Base-by-base conservation (phyloP, 2,113 vertebrate species). In the Corythornis cristatus region DNA sequence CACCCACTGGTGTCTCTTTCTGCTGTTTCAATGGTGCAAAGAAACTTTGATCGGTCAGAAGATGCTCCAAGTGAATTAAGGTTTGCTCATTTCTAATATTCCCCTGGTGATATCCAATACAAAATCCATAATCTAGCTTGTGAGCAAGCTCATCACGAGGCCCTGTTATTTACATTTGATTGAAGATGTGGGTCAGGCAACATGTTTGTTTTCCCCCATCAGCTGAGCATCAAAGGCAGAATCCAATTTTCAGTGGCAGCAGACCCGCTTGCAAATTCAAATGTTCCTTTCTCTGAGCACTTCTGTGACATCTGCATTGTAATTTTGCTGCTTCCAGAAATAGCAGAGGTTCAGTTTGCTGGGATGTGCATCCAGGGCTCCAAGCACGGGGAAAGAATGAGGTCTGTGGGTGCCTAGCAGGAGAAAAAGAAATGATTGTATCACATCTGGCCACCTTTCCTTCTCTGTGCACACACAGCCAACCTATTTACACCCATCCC, bases 81-180 rank as follows among this genome's bases (percentile, higher is more conserved):
- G 51, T 19, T 53, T 86, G 31, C 8, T 42, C 1, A 1, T 45
- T 88, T 0, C 0, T 33, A 60, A 25, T 91, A 64, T 53, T 93
- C 10, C 16, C 64, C 19, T 67, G 46, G 61, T 73, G 61, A 60
- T 3, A 8, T 61, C 83, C 3, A 0, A 8, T 82, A 40, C 45
- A 76, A 85, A 77, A 89, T 71, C 68, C 67, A 53, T 42, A 67
- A 60, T 60, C 75, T 77, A 64, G 62, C 75, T 88, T 8, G 1
- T 75, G 64, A 86, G 48, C 16, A 37, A 83, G 53, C 76, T 90
- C 0, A 0, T 93, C 40, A 46, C 1, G 3, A 83, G 51, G 42
- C 78, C 51, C 40, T 86, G 93, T 88, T 95, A 93, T 93, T 96
- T 91, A 93, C 91, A 83, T 96, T 91, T 18, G 45, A 42, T 91